Evolutionary conservation across 2,797 vertebrate species (phyloP), one percentile per base, ranked within the genome.

Genomic region (Danio tinwini): DNA sequence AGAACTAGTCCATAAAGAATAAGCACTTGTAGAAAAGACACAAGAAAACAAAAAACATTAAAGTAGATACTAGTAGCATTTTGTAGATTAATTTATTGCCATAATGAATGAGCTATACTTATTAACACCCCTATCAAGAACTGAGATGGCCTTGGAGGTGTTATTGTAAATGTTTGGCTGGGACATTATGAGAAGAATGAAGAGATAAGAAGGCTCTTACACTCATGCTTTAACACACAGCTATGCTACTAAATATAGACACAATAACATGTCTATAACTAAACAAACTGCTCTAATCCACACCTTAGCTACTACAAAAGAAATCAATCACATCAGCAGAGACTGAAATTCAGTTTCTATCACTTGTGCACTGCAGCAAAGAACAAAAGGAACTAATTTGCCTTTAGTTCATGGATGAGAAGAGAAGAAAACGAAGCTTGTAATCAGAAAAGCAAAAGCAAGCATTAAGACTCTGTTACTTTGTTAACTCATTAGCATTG

Each of bases 401-500:
- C 3, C 53, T 56, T 42, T 21, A 45, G 63, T 37, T 67, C 5
- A 37, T 40, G 39, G 21, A 58, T 14, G 50, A 37, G 7, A 65
- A 40, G 29, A 19, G 7, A 50, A 65, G 62, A 47, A 65, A 65
- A 56, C 12, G 0, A 55, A 76, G 50, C 71, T 74, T 61, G 71
- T 59, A 74, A 47, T 16, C 10, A 74, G 2, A 44, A 6, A 40
- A 17, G 50, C 67, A 69, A 69, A 69, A 39, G 29, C 29, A 55
- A 65, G 49, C 9, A 40, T 63, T 64, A 61, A 5, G 11, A 17
- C 62, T 45, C 17, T 17, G 59, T 55, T 77, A 0, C 79, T 3
- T 85, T 68, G 11, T 75, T 59, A n/a, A 6, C 59, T 74, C 83
- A 88, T 86, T 81, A 81, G 59, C 44, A 49, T 45, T 78, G 71